These are phyloP conservation scores for Burhinus oedicnemus DNA, from an alignment of 2,113 vertebrate genomes.

Conservation along the genomic window DNA sequence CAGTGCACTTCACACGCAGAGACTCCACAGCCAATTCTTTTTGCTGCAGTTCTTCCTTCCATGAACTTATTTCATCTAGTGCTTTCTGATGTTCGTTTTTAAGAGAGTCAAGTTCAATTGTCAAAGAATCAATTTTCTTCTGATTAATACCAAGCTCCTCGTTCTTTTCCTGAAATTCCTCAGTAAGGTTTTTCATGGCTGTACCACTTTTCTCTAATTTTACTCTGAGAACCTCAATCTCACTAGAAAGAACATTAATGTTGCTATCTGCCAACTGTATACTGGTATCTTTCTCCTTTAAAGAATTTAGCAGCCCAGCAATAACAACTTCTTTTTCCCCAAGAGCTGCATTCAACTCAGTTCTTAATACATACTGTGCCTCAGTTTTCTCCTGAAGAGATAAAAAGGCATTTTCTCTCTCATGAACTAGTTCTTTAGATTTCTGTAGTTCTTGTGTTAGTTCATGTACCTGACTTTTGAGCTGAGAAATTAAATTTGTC, in stretches of 20 bases:
- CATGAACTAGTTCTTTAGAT: constrained; percentile 45
- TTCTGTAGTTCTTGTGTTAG: constrained; percentile 47
- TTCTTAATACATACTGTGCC: constrained; percentile 61
- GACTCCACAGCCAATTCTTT: constrained; percentile 78
- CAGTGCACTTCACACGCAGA: constrained; percentile 73
- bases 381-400: constrained; percentile 80
- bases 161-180: constrained; percentile 76
- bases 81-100: constrained; percentile 79
- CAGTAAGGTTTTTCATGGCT: constrained; percentile 43
- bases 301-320: constrained; percentile 51
- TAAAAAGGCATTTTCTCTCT: constrained; percentile 73
- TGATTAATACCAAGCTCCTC: constrained; percentile 66
- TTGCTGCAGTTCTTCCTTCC: constrained; percentile 77
- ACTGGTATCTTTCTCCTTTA: constrained; percentile 56
- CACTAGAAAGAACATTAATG: constrained; percentile 55
- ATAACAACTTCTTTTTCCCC: constrained; percentile 69
- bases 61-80: constrained; percentile 66
- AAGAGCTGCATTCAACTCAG: constrained; percentile 59
- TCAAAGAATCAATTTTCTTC: constrained; percentile 66
- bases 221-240: constrained; percentile 54
- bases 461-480: constrained; percentile 63
- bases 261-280: constrained; percentile 51
- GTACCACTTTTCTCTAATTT: constrained; percentile 60
- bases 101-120: constrained; percentile 73
- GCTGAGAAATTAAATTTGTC: constrained; percentile 57